These are phyloP conservation scores for Alcis repandata DNA, from an alignment of 2,888 invertebrate genomes.

Conservation along the genomic window DNA sequence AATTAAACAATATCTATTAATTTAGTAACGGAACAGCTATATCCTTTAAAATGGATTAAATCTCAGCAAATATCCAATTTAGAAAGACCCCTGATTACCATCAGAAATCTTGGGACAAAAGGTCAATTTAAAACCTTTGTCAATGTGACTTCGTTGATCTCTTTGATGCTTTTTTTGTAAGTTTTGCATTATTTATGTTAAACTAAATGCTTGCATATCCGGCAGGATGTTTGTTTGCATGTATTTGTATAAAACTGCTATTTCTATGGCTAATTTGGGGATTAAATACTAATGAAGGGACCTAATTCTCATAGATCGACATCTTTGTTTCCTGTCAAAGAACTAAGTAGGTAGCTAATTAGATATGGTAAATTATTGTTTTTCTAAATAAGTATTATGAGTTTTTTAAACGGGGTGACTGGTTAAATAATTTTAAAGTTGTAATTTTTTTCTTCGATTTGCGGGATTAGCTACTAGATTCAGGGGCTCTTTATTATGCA, in stretches of 20 bases:
- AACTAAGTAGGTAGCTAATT: not conserved
- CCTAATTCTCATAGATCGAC: conserved; percentile 29
- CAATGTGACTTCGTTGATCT: conserved; percentile 16
- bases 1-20: conserved; percentile 51
- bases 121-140: conserved; percentile 18
- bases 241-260: conserved; percentile 41
- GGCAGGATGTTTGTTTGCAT: conserved; percentile 45
- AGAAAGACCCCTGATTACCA: conserved; percentile 17
- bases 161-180: conserved; percentile 22
- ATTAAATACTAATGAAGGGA: conserved; percentile 30
- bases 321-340: conserved; percentile 28
- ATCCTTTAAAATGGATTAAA: conserved; percentile 27
- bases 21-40: conserved; percentile 59
- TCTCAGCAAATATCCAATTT: conserved; percentile 30
- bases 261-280: conserved; percentile 33
- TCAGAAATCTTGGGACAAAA: not conserved
- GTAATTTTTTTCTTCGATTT: too few relatives aligned
- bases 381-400: too few relatives aligned
- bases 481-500: too few relatives aligned
- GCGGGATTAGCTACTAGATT: too few relatives aligned
- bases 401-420: too few relatives aligned
- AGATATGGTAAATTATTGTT: not conserved
- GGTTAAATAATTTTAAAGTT: too few relatives aligned
- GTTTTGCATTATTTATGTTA: conserved; percentile 34
- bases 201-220: conserved; percentile 24